These are phyloP conservation scores for Ommatoiulus sabulosus DNA, from an alignment of 2,888 invertebrate genomes.

Conservation along the genomic window DNA sequence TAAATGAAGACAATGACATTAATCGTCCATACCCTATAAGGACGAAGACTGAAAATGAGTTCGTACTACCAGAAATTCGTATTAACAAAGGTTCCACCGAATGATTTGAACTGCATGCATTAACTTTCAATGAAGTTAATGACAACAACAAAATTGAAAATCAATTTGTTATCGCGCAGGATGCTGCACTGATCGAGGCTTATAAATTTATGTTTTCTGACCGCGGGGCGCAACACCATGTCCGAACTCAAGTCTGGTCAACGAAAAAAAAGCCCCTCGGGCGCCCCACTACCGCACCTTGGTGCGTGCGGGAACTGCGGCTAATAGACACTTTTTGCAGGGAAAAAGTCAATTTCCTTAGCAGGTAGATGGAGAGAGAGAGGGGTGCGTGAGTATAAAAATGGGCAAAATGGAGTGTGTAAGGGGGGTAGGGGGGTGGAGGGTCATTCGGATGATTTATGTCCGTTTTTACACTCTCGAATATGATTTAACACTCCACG, in stretches of 20 bases:
- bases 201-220: background rate
- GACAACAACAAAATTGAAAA: background rate
- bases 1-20: too few species aligned
- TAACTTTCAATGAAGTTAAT: too few species aligned
- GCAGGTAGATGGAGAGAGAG: background rate
- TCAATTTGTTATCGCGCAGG: constrained; percentile 17
- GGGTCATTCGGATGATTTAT: constrained; percentile 37
- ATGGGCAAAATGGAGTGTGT: constrained; percentile 6
- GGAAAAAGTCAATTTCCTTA: background rate
- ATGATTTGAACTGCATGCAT: too few species aligned
- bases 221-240: background rate
- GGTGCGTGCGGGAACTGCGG: constrained; percentile 13
- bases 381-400: background rate
- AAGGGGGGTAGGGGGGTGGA: too few species aligned
- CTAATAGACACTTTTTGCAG: background rate
- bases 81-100: too few species aligned
- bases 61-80: too few species aligned
- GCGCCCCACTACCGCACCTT: background rate
- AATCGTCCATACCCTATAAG: too few species aligned
- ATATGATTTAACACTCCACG: background rate
- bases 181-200: background rate
- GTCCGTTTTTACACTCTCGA: constrained; percentile 41
- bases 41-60: too few species aligned
- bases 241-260: background rate
- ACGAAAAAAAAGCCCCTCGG: background rate